Percentiles rank a stretch among this genome's conserved stretches.
phyloP scores from a whole-genome alignment of 2,113 vertebrate species.

The Porphyrio hochstetteri region DNA sequence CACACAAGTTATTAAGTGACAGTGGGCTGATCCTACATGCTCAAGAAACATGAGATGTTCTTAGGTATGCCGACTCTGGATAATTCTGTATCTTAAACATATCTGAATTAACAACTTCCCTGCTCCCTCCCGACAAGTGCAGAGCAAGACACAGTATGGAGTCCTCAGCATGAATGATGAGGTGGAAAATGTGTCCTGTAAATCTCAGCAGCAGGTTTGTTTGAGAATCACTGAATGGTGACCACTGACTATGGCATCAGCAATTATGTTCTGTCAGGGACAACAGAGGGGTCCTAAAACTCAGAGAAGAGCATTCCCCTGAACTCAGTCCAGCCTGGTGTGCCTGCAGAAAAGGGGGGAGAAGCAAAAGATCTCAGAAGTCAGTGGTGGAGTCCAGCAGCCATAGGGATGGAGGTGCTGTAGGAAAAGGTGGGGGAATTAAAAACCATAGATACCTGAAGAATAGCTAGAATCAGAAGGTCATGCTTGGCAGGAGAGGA shows the following conservation, averaged over 20 bases:
- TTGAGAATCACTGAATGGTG: background rate
- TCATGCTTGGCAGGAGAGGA: background rate
- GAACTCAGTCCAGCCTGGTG: background rate
- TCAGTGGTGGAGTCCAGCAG: background rate
- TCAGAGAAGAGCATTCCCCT: background rate
- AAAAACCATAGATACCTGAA: background rate
- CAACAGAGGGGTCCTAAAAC: background rate
- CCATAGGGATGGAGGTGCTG: background rate
- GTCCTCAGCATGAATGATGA: background rate
- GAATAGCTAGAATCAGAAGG: background rate
- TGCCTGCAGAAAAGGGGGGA: background rate
- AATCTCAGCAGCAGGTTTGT: background rate
- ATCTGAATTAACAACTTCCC: background rate
- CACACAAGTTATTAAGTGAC: background rate
- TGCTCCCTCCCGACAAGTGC: background rate
- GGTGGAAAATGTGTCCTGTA: background rate
- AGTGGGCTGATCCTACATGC: background rate
- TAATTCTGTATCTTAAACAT: background rate
- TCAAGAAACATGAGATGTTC: background rate
- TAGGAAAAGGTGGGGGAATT: background rate
- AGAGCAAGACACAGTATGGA: background rate
- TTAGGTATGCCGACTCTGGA: background rate
- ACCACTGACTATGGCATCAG: background rate
- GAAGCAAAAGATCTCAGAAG: background rate
- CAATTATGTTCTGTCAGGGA: background rate